Percentiles rank a stretch among this genome's conserved stretches.
phyloP scores from a whole-genome alignment of 2,113 vertebrate genomes.

The Pica pica region DNA sequence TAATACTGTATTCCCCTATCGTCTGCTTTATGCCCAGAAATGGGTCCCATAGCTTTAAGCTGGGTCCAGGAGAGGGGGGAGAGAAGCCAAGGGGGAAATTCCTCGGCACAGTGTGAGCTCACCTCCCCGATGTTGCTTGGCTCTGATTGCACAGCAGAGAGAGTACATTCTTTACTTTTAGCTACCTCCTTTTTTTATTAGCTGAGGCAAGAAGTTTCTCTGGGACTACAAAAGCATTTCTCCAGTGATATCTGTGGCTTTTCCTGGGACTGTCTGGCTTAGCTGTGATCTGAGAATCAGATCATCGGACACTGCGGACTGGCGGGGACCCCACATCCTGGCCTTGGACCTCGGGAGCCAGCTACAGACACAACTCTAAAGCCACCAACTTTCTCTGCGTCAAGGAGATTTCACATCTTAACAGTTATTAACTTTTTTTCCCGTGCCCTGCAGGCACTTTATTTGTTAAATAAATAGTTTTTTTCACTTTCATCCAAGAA shows the following conservation, averaged over 20 bases:
- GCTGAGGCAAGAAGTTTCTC: background rate
- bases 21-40: background rate
- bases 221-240: background rate
- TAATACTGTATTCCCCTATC: background rate
- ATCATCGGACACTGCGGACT: background rate
- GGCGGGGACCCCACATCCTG: rapidly evolving
- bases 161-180: background rate
- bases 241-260: background rate
- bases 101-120: rapidly evolving
- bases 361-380: background rate
- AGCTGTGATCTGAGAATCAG: background rate
- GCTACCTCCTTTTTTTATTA: background rate
- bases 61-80: background rate
- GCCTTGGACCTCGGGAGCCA: background rate
- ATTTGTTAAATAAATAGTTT: background rate
- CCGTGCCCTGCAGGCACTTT: background rate
- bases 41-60: background rate
- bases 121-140: background rate
- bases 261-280: background rate
- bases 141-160: background rate
- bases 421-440: background rate
- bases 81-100: background rate
- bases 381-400: background rate
- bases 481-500: background rate
- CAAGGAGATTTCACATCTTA: background rate